Evolutionary conservation across 2,888 invertebrate genomes (phyloP), one percentile per base, ranked within the genome.

Genomic region (Rhingia campestris): DNA sequence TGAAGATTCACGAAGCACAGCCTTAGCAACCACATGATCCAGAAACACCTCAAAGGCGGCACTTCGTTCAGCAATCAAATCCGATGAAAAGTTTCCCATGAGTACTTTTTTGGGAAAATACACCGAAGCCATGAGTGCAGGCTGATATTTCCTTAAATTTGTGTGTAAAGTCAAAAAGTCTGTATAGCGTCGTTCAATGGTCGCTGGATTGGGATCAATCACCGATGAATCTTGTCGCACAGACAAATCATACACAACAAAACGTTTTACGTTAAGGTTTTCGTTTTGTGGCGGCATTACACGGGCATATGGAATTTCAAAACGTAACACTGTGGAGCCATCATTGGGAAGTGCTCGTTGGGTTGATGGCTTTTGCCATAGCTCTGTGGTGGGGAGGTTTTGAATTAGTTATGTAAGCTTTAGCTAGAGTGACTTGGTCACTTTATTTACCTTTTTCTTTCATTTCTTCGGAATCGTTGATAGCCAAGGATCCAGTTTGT

Each of bases 151-250:
- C 87, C 93, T 94, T 32, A 96, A 90, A 2, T 92, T 92, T 86
- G 92, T 93, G 88, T 94, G 95, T 3, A 96, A 91, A 81, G 93
- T 93, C 63, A 94, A 91, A 89, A 95, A 96, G 87, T 95, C 94
- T 6, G 95, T 95, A 89, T 96, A 96, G 86, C 95, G 92, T 64
- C 95, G 91, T 88, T 95, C 95, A 58, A 95, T 94, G 80, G 93
- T 93, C 0, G 93, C 94, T 14, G 95, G 94, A 86, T 94, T 93
- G 41, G 92, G 90, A 90, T 95, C 95, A 84, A 91, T 87, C 35
- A 79, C 89, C 14, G 92, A 91, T n/a, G 93, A 92, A 86, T 94
- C 93, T 88, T 93, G 94, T 45, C 94, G 91, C 39, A 94, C 93
- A 89, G 93, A 94, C 66, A 95, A 88, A 88, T 94, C 94, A 86